phyloP scores from a whole-genome alignment of 2,888 invertebrate species.

The Lordiphosa fenestrarum region DNA sequence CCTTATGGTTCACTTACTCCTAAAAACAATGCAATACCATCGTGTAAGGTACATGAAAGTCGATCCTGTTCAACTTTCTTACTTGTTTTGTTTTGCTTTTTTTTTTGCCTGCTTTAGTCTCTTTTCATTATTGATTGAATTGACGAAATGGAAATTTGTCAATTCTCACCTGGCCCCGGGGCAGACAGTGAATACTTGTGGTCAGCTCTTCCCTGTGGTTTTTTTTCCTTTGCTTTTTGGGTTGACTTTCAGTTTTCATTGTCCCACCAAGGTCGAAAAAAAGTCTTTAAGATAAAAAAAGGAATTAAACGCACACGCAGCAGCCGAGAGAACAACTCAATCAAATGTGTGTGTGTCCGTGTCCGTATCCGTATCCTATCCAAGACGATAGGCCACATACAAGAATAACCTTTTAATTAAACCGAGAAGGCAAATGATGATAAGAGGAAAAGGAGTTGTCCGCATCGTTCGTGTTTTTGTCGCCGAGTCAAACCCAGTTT shows the following conservation, averaged over 20 bases:
- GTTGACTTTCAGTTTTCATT: conserved; percentile 61
- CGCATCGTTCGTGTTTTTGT: conserved; percentile 42
- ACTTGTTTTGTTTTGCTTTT: conserved; percentile 27
- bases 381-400: conserved; percentile 49
- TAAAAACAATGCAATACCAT: too few species aligned
- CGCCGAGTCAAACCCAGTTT: conserved; percentile 20
- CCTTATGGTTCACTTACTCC: too few species aligned
- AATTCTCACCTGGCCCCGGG: conserved; percentile 68
- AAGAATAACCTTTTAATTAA: conserved; percentile 79
- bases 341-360: conserved; percentile 31
- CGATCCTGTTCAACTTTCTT: background rate
- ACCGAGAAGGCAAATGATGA: conserved; percentile 59
- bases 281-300: conserved; percentile 73
- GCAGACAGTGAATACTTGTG: conserved; percentile 43
- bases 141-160: conserved; percentile 74
- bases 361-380: conserved; percentile 30
- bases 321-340: conserved; percentile 43
- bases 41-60: too few species aligned
- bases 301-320: conserved; percentile 13
- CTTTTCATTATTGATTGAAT: conserved; percentile 54
- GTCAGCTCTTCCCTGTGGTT: conserved; percentile 37
- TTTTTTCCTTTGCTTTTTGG: conserved; percentile 29
- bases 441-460: conserved; percentile 8
- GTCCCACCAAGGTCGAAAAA: conserved; percentile 59
- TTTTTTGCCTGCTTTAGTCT: conserved; percentile 7